Evolutionary conservation across 2,113 vertebrate genomes (phyloP).

Genomic region (Nothoprocta perdicaria): DNA sequence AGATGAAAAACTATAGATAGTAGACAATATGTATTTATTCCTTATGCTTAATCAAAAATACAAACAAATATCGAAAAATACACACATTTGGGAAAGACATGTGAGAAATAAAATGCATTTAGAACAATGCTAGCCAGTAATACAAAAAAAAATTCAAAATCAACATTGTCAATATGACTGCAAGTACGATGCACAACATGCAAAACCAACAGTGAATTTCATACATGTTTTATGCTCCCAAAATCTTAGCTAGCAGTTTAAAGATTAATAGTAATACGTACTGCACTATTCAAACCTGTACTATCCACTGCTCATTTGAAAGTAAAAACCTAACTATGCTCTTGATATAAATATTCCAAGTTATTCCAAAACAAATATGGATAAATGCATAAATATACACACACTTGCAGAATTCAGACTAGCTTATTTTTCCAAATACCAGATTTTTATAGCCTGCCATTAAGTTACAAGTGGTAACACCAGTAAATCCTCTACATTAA

Average conservation of each 20-base stretch:
- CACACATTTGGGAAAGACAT: background rate
- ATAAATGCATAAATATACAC: accelerated
- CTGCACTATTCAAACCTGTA: background rate
- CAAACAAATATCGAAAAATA: background rate
- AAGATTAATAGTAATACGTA: background rate
- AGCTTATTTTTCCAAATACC: background rate
- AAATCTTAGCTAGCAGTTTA: background rate
- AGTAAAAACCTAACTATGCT: background rate
- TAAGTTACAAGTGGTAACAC: background rate
- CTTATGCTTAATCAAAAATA: background rate
- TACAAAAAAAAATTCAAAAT: background rate
- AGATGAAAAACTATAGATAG: background rate
- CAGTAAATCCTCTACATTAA: background rate
- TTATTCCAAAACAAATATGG: background rate
- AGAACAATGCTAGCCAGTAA: background rate
- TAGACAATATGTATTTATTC: background rate
- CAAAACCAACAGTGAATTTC: background rate
- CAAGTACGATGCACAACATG: background rate
- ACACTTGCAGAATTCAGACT: too few species aligned
- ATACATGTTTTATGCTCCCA: background rate
- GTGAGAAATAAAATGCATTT: background rate
- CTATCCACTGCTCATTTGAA: background rate
- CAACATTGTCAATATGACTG: background rate
- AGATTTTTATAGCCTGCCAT: background rate
- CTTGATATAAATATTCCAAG: background rate